These are phyloP conservation scores for Poeciliopsis infans DNA, from an alignment of 2,797 vertebrate genomes.

Conservation along the genomic window DNA sequence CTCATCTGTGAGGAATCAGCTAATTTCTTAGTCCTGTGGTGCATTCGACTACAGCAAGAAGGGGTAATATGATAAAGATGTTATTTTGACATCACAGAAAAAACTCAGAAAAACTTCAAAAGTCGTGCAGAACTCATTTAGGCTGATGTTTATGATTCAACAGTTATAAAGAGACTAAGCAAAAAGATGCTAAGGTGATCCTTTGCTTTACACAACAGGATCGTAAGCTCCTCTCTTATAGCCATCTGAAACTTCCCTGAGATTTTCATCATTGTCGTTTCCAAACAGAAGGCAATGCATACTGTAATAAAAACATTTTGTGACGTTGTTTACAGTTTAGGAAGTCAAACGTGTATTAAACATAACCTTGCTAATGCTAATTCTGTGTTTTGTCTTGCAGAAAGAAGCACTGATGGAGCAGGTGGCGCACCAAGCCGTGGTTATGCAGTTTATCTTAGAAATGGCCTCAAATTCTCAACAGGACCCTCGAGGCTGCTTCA, in stretches of 20 bases:
- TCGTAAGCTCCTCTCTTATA: neutral
- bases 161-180: too few relatives aligned
- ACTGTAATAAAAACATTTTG: neutral
- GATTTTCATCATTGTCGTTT: neutral
- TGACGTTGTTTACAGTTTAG: neutral
- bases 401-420: constrained; percentile 97
- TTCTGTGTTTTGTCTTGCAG: constrained; percentile 68
- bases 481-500: constrained; percentile 95
- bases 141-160: too few relatives aligned
- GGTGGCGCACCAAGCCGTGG: constrained; percentile 96
- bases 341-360: neutral
- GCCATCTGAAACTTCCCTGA: neutral
- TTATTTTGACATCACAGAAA: too few relatives aligned
- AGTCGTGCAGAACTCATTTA: too few relatives aligned
- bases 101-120: too few relatives aligned
- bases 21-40: constrained; percentile 94
- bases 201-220: neutral
- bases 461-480: constrained; percentile 91
- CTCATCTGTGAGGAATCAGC: constrained; percentile 96
- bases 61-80: constrained; percentile 79
- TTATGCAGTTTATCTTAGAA: constrained; percentile 98
- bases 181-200: neutral
- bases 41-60: constrained; percentile 93
- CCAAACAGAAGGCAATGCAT: neutral
- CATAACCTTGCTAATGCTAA: neutral